Percentiles rank a stretch among this genome's conserved stretches.
phyloP scores from a whole-genome alignment of 2,113 vertebrate species.

The Jacana jacana region DNA sequence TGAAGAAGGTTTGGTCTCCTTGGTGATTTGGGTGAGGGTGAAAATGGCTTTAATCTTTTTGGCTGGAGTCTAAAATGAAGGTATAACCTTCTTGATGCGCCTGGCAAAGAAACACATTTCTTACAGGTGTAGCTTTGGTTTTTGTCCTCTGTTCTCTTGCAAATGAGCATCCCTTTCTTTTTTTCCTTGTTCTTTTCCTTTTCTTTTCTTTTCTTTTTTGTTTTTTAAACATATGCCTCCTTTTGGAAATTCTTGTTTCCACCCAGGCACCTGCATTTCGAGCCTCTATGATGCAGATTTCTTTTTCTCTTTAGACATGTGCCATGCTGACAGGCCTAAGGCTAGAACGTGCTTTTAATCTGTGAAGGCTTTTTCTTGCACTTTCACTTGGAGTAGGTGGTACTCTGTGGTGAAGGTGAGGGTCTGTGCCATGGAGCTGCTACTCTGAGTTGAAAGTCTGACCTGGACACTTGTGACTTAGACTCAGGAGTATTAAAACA shows the following conservation, averaged over 20 bases:
- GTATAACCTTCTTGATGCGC: not conserved
- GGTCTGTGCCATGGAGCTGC: not conserved
- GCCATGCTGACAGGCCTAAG: slow-evolving; percentile 49
- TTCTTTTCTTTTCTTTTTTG: not conserved
- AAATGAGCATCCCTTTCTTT: slow-evolving; percentile 31
- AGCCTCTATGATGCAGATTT: slow-evolving; percentile 52
- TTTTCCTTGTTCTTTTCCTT: not conserved
- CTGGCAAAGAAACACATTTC: slow-evolving; percentile 11
- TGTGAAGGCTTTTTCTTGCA: slow-evolving; percentile 18
- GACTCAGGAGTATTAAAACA: not conserved
- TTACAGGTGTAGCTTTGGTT: slow-evolving; percentile 55
- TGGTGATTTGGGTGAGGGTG: slow-evolving; percentile 44
- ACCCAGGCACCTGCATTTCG: slow-evolving; percentile 46
- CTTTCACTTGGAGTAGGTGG: slow-evolving; percentile 10
- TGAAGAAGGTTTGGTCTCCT: slow-evolving; percentile 22
- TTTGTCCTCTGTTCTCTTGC: slow-evolving; percentile 36
- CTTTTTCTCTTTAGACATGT: slow-evolving; percentile 58
- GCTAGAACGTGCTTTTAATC: slow-evolving; percentile 41
- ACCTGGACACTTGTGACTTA: not conserved
- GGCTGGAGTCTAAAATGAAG: not conserved
- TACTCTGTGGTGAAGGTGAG: not conserved
- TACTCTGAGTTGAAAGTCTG: not conserved
- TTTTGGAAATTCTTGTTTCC: slow-evolving; percentile 18
- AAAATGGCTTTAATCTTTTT: slow-evolving; percentile 49
- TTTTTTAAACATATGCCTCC: not conserved